Percentiles rank a stretch among this genome's conserved stretches.
phyloP scores from a whole-genome alignment of 2,888 invertebrate species.

The Rapana venosa region DNA sequence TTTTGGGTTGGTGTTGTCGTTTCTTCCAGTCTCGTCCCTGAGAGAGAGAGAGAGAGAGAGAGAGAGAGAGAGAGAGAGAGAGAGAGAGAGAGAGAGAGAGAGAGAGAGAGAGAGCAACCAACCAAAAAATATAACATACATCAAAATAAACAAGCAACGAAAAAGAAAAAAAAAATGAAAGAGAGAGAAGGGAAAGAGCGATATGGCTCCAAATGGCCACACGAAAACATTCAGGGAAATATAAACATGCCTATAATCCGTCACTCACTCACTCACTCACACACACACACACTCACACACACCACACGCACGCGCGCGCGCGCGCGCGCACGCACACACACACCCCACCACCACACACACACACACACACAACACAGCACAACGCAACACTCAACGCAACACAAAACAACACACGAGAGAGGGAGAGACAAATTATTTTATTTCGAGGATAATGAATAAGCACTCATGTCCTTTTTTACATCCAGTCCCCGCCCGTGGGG shows the following conservation, averaged over 20 bases:
- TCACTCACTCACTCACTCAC: too few relatives aligned
- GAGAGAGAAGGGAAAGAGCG: neutral
- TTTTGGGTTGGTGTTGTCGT: neutral
- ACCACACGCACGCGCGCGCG: neutral
- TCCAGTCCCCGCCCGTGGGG: too few relatives aligned
- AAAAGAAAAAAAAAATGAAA: neutral
- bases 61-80: neutral
- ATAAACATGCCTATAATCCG: too few relatives aligned
- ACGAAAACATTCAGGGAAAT: neutral
- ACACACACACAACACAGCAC: too few relatives aligned
- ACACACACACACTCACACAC: too few relatives aligned
- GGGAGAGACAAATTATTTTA: too few relatives aligned
- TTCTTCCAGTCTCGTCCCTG: too few relatives aligned
- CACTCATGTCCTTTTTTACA: too few relatives aligned
- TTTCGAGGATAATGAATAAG: too few relatives aligned
- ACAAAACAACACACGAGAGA: too few relatives aligned
- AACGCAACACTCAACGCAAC: too few relatives aligned
- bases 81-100: neutral
- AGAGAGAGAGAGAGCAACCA: neutral
- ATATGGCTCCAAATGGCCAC: neutral
- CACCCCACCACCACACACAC: too few relatives aligned
- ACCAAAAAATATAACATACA: neutral
- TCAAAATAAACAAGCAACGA: neutral
- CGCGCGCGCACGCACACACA: neutral
- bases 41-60: neutral